Evolutionary conservation across 1,140 invertebrate genomes (phyloP).

Genomic region (Polypedilum pembai): DNA sequence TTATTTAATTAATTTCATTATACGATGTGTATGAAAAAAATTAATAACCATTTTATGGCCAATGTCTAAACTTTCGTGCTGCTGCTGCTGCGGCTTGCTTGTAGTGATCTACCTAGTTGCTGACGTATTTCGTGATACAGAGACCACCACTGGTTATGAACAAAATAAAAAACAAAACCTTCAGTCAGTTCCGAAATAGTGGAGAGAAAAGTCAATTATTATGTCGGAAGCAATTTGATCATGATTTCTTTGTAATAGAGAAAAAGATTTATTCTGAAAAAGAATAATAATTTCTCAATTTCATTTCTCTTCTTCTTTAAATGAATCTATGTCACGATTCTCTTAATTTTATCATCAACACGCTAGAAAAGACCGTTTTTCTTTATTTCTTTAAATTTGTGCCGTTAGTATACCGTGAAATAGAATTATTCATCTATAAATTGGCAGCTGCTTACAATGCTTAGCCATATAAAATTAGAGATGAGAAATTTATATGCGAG

Average conservation of each 20-base stretch:
- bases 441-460: background rate
- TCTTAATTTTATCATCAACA: too few species aligned
- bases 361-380: too few species aligned
- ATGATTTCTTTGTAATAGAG: too few species aligned
- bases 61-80: background rate
- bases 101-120: background rate
- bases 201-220: background rate
- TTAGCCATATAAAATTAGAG: background rate
- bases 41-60: conserved; percentile 1
- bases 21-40: background rate
- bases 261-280: too few species aligned
- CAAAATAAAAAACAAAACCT: too few species aligned
- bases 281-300: background rate
- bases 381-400: background rate
- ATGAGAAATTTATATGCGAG: background rate
- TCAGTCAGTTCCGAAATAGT: background rate
- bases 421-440: background rate
- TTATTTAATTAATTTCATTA: conserved; percentile 20
- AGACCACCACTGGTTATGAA: background rate
- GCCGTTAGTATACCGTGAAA: background rate
- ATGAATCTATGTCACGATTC: background rate
- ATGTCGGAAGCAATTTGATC: conserved; percentile 8
- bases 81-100: background rate
- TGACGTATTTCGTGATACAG: background rate
- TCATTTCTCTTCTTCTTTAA: background rate